phyloP scores from a whole-genome alignment of 1,140 invertebrate genomes.

The Apolygus lucorum region DNA sequence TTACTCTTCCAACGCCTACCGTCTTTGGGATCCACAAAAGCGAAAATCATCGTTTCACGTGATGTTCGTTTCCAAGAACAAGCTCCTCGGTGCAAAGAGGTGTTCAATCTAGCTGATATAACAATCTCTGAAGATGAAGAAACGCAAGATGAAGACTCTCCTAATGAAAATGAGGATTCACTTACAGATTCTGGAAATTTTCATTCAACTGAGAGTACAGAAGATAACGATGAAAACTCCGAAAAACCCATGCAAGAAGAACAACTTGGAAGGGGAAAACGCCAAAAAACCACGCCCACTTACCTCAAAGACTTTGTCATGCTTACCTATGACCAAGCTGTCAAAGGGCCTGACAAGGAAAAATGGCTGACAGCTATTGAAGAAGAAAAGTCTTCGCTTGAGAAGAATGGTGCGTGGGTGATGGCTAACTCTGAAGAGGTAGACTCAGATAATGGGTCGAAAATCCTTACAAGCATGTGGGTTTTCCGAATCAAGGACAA shows the following conservation, averaged over 20 bases:
- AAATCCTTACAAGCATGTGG: constrained; percentile 29
- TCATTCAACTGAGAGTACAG: not conserved
- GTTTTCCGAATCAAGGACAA: constrained; percentile 26
- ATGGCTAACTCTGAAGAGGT: not conserved
- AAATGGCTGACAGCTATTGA: constrained; percentile 33
- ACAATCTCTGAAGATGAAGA: constrained; percentile 12
- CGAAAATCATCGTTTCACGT: constrained; percentile 24
- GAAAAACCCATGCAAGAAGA: too few relatives aligned
- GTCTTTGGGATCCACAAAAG: not conserved
- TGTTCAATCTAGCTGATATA: constrained; percentile 14
- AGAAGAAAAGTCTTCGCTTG: constrained; percentile 33
- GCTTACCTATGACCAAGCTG: constrained; percentile 33
- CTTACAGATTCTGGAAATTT: not conserved
- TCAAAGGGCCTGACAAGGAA: constrained; percentile 27
- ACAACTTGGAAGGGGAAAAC: not conserved
- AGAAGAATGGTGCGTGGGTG: constrained; percentile 33
- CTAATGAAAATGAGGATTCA: not conserved
- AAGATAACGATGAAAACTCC: too few relatives aligned
- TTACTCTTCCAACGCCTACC: not conserved
- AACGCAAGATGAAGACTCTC: not conserved
- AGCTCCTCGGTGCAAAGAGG: constrained; percentile 17
- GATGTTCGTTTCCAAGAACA: constrained; percentile 31
- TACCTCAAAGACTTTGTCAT: constrained; percentile 28
- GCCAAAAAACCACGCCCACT: not conserved
- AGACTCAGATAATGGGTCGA: constrained; percentile 1